Base-by-base conservation (phyloP, 2,797 vertebrate genomes). In the Morus bassanus region DNA sequence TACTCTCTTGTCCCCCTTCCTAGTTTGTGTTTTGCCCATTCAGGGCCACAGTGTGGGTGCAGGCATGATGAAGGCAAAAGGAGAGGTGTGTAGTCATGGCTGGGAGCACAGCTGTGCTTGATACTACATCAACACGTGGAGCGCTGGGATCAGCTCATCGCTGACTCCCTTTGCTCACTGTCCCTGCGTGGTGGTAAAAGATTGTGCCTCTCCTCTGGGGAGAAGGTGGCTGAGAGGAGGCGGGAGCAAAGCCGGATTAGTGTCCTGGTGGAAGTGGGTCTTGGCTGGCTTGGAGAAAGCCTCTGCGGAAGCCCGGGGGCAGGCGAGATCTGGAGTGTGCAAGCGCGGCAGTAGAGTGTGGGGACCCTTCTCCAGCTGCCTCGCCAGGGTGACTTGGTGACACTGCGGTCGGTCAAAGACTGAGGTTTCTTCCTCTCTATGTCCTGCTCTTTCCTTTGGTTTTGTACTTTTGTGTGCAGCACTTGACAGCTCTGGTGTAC, bases 101-200 rank as follows among this genome's bases (percentile, higher is more conserved):
- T 24, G 46, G 65, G 43, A 68, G 16, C 37, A 28, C 21, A 13
- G 31, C 50, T 21, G 33, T 7, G 43, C 60, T 37, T 10, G 30
- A 24, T 9, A 3, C 12, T 13, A 13, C 60, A 3, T 4, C 11
- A 10, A 10, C 16, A 5, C 0, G 0, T 5, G 46, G 39, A 37
- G 19, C 0, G 18, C 45, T 33, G 76, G 50, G 10, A 14, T 37
- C 30, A 33, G 27, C 18, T 56, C 18, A 15, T 13, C 0, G 0
- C 25, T 23, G 27, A 9, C 23, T 16, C 33, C 28, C 45, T 63
- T 35, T 9, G 35, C 13, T 18, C 21, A 1, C 23, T 25, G 46
- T 13, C 45, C 28, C 30, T 5, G 30, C 0, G 0, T 5, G 11
- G 4, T 12, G 37, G 28, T 6, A 15, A 1, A 2, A 59, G 24